A percentile compares a stretch with the other conserved stretches of the same genome.
Evolutionary conservation across 1,140 invertebrate species (phyloP).

Genomic region (Drosophila pallidifrons): DNA sequence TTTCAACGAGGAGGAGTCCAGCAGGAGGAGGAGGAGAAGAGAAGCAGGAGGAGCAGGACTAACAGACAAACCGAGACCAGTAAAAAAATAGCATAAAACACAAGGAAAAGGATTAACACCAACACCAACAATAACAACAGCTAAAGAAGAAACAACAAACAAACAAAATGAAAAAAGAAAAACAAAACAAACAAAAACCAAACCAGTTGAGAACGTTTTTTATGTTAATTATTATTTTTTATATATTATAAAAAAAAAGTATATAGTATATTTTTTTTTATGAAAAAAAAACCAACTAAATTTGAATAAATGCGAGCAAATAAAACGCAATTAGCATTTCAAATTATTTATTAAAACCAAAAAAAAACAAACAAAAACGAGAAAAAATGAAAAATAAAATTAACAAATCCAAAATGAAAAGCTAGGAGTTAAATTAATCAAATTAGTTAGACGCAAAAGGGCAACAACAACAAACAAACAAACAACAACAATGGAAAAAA

Average conservation of each 20-base stretch:
- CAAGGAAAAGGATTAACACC: conserved; percentile 10
- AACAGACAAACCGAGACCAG: conserved; percentile 22
- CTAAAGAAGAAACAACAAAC: conserved; percentile 33
- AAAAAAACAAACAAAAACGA: conserved; percentile 47
- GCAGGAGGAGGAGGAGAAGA: background rate
- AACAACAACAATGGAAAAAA: conserved; percentile 24
- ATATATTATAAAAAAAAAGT: conserved; percentile 60
- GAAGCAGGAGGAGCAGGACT: background rate
- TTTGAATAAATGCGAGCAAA: conserved; percentile 66
- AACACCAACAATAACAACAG: conserved; percentile 12
- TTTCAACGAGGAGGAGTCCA: background rate
- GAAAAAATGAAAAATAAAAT: conserved; percentile 31
- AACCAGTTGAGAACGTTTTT: conserved; percentile 82
- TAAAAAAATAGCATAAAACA: background rate
- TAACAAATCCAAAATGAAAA: conserved; percentile 16
- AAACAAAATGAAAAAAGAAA: conserved; percentile 41
- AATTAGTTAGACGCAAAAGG: conserved; percentile 26
- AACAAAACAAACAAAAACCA: conserved; percentile 69
- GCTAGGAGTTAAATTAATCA: conserved; percentile 25
- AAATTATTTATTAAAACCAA: conserved; percentile 48
- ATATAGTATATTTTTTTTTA: conserved; percentile 27
- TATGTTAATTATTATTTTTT: conserved; percentile 83
- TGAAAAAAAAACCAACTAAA: conserved; percentile 47
- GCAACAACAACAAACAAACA: conserved; percentile 33
- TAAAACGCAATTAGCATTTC: conserved; percentile 36